phyloP scores from a whole-genome alignment of 2,113 vertebrate species.

The Halcyon malimbica region DNA sequence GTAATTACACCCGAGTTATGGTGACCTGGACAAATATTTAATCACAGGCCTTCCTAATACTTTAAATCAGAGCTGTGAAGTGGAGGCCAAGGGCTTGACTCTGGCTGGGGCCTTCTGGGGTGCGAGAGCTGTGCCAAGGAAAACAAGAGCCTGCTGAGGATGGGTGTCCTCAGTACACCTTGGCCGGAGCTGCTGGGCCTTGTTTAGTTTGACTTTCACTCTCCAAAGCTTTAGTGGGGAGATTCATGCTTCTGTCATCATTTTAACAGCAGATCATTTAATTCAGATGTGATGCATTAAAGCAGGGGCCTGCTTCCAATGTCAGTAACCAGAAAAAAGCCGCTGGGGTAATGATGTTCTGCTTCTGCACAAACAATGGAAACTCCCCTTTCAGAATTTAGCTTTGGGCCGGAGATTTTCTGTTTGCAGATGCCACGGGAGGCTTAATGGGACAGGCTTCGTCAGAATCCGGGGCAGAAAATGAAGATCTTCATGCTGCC shows the following conservation, averaged over 20 bases:
- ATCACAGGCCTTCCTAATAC: constrained; percentile 44
- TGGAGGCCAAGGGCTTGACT: constrained; percentile 26
- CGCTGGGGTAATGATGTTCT: background rate
- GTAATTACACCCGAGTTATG: constrained; percentile 31
- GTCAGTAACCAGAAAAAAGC: background rate
- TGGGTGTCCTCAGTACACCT: constrained; percentile 63
- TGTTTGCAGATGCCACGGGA: background rate
- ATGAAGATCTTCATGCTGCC: background rate
- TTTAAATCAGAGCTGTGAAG: constrained; percentile 56
- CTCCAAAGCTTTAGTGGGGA: background rate
- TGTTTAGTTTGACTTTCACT: constrained; percentile 34
- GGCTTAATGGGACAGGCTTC: background rate
- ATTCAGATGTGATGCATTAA: constrained; percentile 16
- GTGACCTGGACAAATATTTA: constrained; percentile 68
- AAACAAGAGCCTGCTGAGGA: constrained; percentile 15
- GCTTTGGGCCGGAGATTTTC: background rate
- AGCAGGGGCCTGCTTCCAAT: constrained; percentile 37
- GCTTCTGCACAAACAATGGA: constrained; percentile 2
- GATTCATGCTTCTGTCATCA: constrained; percentile 46
- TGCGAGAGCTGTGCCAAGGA: constrained; percentile 16
- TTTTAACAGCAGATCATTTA: constrained; percentile 8
- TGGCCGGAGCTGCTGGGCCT: background rate
- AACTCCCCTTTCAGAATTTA: background rate
- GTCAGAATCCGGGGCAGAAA: background rate
- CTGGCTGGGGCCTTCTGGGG: background rate